Evolutionary conservation across 2,113 vertebrate species (phyloP).

Genomic region (Girardinichthys multiradiatus): DNA sequence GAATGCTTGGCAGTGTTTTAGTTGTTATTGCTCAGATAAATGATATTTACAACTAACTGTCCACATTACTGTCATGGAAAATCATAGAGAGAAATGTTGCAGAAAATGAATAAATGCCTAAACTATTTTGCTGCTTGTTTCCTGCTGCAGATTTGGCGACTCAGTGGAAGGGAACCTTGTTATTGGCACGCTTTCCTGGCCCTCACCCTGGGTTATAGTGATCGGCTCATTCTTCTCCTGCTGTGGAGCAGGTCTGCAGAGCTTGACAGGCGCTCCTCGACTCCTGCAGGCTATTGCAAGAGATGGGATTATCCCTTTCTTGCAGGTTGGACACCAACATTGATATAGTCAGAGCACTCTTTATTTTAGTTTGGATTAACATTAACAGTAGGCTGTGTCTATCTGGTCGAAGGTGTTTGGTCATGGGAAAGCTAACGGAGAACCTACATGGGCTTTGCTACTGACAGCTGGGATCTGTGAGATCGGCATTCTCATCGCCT

Average conservation of each 20-base stretch:
- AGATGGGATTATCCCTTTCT: constrained; percentile 92
- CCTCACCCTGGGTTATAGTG: constrained; percentile 97
- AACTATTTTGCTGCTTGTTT: neutral
- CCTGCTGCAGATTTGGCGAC: constrained; percentile 88
- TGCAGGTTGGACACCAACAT: constrained; percentile 80
- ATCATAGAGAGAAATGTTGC: too few relatives aligned
- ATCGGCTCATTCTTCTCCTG: constrained; percentile 98
- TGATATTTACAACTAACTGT: too few relatives aligned
- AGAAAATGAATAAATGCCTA: too few relatives aligned
- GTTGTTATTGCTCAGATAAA: too few relatives aligned
- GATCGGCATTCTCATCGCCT: constrained; percentile 95
- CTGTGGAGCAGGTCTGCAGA: constrained; percentile 94
- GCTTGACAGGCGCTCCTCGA: constrained; percentile 92
- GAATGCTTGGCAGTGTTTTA: neutral
- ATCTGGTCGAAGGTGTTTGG: constrained; percentile 86
- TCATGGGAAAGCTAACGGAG: constrained; percentile 94
- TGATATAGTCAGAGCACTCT: neutral
- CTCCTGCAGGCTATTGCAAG: constrained; percentile 95
- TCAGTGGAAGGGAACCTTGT: constrained; percentile 93
- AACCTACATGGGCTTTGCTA: constrained; percentile 95
- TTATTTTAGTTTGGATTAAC: neutral
- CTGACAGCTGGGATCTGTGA: constrained; percentile 93
- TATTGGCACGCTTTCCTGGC: constrained; percentile 94
- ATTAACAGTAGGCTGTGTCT: neutral
- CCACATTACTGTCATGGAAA: too few relatives aligned